Evolutionary conservation across 2,113 vertebrate species (phyloP).

Genomic region (Marcusenius ussheri): DNA sequence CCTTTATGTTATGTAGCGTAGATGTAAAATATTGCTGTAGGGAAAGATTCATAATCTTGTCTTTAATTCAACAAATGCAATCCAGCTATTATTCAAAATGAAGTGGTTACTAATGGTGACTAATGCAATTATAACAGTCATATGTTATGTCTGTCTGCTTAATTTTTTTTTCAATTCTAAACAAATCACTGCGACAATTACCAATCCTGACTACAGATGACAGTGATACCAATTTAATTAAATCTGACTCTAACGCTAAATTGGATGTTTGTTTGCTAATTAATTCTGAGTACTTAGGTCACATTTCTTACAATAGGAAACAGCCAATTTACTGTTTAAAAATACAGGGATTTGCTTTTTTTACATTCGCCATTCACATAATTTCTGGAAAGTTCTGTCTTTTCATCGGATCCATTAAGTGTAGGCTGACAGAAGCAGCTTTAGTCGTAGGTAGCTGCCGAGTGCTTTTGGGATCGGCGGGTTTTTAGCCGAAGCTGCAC

Average conservation of each 20-base stretch:
- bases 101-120: neutral
- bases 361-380: constrained; percentile 19
- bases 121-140: neutral
- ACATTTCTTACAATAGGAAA: constrained; percentile 23
- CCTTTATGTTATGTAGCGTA: neutral
- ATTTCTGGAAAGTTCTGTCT: neutral
- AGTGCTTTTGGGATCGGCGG: neutral
- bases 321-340: constrained; percentile 26
- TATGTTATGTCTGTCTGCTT: neutral
- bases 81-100: neutral
- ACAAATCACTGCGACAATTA: constrained; percentile 8
- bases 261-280: constrained; percentile 33
- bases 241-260: constrained; percentile 23
- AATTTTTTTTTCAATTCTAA: constrained; percentile 12
- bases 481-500: neutral
- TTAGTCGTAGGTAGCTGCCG: too few species aligned
- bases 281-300: constrained; percentile 18
- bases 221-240: constrained; percentile 39
- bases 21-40: neutral
- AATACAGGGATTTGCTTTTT: constrained; percentile 25
- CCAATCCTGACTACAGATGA: constrained; percentile 18
- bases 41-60: neutral
- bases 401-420: neutral
- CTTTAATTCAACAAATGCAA: neutral
- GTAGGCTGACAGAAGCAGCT: too few species aligned